Evolutionary conservation across 2,113 vertebrate genomes (phyloP).

Genomic region (Bagarius yarrelli): DNA sequence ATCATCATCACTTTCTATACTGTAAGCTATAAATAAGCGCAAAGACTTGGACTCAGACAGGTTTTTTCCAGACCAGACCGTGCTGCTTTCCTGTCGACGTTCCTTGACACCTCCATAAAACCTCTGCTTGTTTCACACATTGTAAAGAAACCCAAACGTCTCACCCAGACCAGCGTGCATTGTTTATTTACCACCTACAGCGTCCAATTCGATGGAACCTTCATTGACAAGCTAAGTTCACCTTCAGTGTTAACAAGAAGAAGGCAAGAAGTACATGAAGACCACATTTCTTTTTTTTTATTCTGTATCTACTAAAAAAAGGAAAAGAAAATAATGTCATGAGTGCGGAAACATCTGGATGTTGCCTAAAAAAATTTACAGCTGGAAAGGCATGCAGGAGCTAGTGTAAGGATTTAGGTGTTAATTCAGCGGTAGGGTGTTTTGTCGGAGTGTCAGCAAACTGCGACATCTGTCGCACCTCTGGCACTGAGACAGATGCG

Average conservation of each 20-base stretch:
- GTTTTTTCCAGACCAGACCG: background rate
- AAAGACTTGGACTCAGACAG: too few species aligned
- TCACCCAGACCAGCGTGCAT: background rate
- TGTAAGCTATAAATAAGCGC: background rate
- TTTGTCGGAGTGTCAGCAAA: slow-evolving; percentile 63
- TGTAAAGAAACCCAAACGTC: background rate
- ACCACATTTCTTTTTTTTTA: background rate
- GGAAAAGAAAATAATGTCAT: slow-evolving; percentile 69
- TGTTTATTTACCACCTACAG: background rate
- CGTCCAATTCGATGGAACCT: background rate
- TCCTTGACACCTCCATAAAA: background rate
- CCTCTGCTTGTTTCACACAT: background rate
- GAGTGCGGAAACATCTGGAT: slow-evolving; percentile 74
- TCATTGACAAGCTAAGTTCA: too few species aligned
- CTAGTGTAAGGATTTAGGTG: background rate
- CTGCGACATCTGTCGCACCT: slow-evolving; percentile 69
- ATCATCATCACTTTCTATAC: too few species aligned
- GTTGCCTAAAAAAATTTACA: slow-evolving; percentile 3
- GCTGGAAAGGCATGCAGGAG: background rate
- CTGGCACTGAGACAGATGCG: slow-evolving; percentile 35
- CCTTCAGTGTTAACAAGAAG: too few species aligned
- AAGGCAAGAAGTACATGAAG: background rate
- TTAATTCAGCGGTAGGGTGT: background rate
- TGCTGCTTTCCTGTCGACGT: background rate
- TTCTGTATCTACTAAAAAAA: background rate